phyloP scores from a whole-genome alignment of 2,888 invertebrate genomes.

The Polymixis flavicincta region DNA sequence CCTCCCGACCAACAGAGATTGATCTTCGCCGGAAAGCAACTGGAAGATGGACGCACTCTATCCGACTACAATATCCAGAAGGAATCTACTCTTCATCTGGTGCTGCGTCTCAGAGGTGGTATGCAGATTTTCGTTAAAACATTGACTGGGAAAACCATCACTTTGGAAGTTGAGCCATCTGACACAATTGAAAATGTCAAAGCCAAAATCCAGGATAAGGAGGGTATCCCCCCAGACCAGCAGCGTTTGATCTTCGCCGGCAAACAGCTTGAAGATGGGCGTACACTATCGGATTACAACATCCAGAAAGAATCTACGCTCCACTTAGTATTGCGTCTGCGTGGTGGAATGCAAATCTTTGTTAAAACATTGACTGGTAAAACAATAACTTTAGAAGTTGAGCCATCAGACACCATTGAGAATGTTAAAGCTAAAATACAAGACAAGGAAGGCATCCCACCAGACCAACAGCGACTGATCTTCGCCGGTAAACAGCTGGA shows the following conservation, averaged over 20 bases:
- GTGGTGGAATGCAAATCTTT: constrained; percentile 64
- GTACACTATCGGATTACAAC: constrained; percentile 56
- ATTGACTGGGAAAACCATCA: constrained; percentile 59
- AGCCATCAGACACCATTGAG: constrained; percentile 60
- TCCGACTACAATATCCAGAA: no score
- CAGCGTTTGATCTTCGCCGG: constrained; percentile 66
- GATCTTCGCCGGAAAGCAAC: not conserved
- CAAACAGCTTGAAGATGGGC: constrained; percentile 59
- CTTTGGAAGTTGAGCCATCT: constrained; percentile 57
- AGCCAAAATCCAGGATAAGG: constrained; percentile 67
- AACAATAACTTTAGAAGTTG: constrained; percentile 58
- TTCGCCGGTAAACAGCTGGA: constrained; percentile 61
- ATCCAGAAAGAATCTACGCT: constrained; percentile 61
- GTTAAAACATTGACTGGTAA: constrained; percentile 59
- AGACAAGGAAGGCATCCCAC: constrained; percentile 60
- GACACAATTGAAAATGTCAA: constrained; percentile 63
- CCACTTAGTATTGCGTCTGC: constrained; percentile 51
- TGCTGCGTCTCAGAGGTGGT: constrained; percentile 37
- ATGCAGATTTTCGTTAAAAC: constrained; percentile 42
- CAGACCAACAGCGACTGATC: constrained; percentile 59
- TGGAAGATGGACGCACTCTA: no score
- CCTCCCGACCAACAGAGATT: constrained; percentile 41
- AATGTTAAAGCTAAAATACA: constrained; percentile 62
- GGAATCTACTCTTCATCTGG: no score
- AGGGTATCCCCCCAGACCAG: constrained; percentile 69